Evolutionary conservation across 1,140 invertebrate species (phyloP).

Genomic region (Plodia interpunctella): DNA sequence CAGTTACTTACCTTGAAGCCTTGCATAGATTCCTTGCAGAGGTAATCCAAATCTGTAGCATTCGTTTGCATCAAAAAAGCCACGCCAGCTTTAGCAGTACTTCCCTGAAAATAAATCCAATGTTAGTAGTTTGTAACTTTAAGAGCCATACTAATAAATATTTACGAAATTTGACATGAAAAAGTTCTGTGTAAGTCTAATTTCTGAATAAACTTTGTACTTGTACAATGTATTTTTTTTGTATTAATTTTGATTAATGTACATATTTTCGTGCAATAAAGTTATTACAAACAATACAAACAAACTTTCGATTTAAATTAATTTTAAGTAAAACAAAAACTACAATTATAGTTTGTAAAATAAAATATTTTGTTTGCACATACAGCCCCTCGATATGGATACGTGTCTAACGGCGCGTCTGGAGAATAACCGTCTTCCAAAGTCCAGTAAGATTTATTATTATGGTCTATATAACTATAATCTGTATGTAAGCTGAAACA

Average conservation of each 20-base stretch:
- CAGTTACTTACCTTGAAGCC: slow-evolving; percentile 80
- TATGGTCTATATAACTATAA: slow-evolving; percentile 68
- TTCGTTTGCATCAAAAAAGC: slow-evolving; percentile 78
- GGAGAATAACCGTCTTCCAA: slow-evolving; percentile 79
- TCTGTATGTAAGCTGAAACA: slow-evolving; percentile 61
- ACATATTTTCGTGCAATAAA: too few relatives aligned
- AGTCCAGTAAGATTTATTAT: slow-evolving; percentile 74
- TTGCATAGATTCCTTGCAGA: slow-evolving; percentile 82
- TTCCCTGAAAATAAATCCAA: slow-evolving; percentile 60
- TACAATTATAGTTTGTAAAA: too few relatives aligned
- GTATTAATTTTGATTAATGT: too few relatives aligned
- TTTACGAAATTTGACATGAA: too few relatives aligned
- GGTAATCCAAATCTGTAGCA: slow-evolving; percentile 80
- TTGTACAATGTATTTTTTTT: too few relatives aligned
- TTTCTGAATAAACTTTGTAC: too few relatives aligned
- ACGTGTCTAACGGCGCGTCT: slow-evolving; percentile 76
- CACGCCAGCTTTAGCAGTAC: slow-evolving; percentile 79
- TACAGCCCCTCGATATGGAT: slow-evolving; percentile 71
- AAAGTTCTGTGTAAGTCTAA: too few relatives aligned
- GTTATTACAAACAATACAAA: too few relatives aligned
- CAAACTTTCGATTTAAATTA: too few relatives aligned
- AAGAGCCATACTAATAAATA: too few relatives aligned
- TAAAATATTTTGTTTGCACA: slow-evolving; percentile 20
- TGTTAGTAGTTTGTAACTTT: too few relatives aligned
- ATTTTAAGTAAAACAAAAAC: too few relatives aligned